Conservation (phyloP, 2,113 vertebrate species). For the Rhadina sibilatrix region DNA sequence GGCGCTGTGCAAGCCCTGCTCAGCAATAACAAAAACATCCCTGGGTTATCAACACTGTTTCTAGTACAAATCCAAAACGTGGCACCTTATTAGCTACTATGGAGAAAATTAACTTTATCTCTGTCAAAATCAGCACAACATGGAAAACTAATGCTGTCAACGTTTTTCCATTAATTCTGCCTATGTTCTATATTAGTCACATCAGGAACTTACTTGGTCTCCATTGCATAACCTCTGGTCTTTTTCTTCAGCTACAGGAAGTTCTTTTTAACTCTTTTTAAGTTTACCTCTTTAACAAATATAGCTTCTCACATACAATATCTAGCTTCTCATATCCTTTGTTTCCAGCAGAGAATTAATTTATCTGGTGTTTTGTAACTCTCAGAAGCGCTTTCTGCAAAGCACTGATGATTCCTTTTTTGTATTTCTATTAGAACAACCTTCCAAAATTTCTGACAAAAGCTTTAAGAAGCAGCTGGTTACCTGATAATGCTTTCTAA, state of each 20-base stretch:
- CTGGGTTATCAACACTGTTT: not conserved
- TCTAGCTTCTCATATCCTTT: not conserved
- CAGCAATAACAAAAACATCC: not conserved
- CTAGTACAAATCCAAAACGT: not conserved
- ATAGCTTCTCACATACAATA: not conserved
- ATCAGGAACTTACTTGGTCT: not conserved
- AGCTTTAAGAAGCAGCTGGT: not conserved
- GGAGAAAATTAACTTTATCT: not conserved
- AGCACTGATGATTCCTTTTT: not conserved
- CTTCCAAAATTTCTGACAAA: not conserved
- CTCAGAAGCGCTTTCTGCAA: not conserved
- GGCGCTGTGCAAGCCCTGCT: rapidly evolving
- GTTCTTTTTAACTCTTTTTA: not conserved
- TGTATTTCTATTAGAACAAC: not conserved
- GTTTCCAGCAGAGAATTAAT: not conserved
- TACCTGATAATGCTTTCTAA: not conserved
- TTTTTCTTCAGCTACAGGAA: not conserved
- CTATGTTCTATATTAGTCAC: not conserved
- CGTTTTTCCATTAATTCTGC: not conserved
- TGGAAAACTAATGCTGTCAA: not conserved
- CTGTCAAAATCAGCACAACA: not conserved
- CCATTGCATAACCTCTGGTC: not conserved
- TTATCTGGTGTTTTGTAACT: not conserved
- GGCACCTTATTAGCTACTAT: not conserved
- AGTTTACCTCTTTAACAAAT: not conserved